These are phyloP conservation scores for Paracanthobrama guichenoti DNA, from an alignment of 2,113 vertebrate genomes.

Conservation along the genomic window DNA sequence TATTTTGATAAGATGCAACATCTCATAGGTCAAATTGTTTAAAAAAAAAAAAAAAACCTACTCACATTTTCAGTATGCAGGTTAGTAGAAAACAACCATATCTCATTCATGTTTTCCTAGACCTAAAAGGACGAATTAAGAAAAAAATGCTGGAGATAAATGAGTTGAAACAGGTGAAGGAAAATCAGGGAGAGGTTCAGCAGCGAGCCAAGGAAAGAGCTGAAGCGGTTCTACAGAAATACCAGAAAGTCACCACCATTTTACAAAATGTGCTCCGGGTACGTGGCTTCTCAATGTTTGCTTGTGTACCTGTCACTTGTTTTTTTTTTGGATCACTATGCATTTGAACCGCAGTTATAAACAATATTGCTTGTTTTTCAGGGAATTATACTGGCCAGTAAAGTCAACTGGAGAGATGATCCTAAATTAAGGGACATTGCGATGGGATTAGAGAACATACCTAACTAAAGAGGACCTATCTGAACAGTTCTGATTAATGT, in stretches of 20 bases:
- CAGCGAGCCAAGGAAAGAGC: conserved; percentile 67
- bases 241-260: conserved; percentile 71
- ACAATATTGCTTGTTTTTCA: conserved; percentile 50
- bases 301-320: background rate
- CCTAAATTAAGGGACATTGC: conserved; percentile 70
- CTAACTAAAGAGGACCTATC: conserved; percentile 51
- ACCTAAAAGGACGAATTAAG: conserved; percentile 67
- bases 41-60: background rate
- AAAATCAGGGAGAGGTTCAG: conserved; percentile 64
- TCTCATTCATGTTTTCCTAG: conserved; percentile 33
- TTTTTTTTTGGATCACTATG: background rate
- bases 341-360: conserved; percentile 3
- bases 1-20: background rate
- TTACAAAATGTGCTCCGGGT: conserved; percentile 77
- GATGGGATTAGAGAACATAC: conserved; percentile 73
- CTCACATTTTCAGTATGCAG: background rate
- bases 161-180: conserved; percentile 46
- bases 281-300: conserved; percentile 29
- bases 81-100: background rate
- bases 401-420: conserved; percentile 77
- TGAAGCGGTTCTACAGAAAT: conserved; percentile 68
- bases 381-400: conserved; percentile 75
- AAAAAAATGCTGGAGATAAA: conserved; percentile 64
- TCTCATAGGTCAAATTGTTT: background rate
- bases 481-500: background rate